Base-by-base conservation (phyloP, 1,140 invertebrate species). In the Drosophila guanche region DNA sequence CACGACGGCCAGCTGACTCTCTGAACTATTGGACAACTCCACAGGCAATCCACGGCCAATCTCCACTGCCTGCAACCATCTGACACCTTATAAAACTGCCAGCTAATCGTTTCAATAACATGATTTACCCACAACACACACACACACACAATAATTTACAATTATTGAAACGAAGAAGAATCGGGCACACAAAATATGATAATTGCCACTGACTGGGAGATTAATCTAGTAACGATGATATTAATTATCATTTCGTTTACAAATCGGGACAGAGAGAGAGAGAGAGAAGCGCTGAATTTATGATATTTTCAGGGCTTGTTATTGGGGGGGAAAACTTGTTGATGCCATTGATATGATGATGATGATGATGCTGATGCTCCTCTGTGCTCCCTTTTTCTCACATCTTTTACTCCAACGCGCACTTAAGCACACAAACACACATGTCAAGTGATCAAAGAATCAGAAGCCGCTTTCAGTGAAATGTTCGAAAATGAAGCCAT, bases 181-280 rank as follows among this genome's bases (percentile, higher is more conserved):
- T 56, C 16, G 33, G 55, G 22, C 60, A 43, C 59, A 61, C 60
- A 86, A 85, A 77, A 85, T 81, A 85, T 85, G 81, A 85, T 85
- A 85, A 85, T 85, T 88, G 83, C 77, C n/a, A n/a, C n/a, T n/a
- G 6, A 5, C 2, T 29, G 14, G 47, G 71, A 73, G 71, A 75
- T 76, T 76, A 75, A 76, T 76, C 72, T 67, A 75, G 74, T 88
- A 86, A 88, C 81, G 83, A 86, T 86, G 77, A 81, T 86, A 88
- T 86, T 86, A 86, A 86, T 86, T 86, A 86, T 86, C 83, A 88
- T 88, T 86, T 65, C 74, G 61, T 62, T 86, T 75, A 86, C 81
- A 86, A 88, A 86, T 85, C 77, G 80, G 8, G 14, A 16, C 40
- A 43, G 40, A 22, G 60, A 54, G 37, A 50, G n/a, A 43, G 10